Evolutionary conservation across 1,140 invertebrate genomes (phyloP).

Genomic region (Heliconius hewitsoni): DNA sequence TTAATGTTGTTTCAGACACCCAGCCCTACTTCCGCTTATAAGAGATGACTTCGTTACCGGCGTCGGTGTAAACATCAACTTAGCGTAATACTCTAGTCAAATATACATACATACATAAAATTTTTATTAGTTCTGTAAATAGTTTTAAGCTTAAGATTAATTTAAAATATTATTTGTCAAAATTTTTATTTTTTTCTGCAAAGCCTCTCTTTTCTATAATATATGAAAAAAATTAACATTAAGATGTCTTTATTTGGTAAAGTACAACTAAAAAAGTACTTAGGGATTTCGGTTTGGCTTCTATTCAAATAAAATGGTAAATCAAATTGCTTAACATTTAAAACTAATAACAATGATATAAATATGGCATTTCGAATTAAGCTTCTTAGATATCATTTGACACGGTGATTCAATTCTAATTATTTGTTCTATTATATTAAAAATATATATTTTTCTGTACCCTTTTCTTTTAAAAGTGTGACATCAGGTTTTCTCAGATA

Average conservation of each 20-base stretch:
- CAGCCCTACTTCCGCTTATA: slow-evolving; percentile 72
- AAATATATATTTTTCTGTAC: no score
- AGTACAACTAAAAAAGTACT: neutral
- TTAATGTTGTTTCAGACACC: slow-evolving; percentile 66
- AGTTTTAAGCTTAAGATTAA: slow-evolving; percentile 6
- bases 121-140: slow-evolving; percentile 26
- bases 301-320: no score
- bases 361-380: no score
- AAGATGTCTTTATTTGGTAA: neutral
- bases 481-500: no score
- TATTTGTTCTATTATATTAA: no score
- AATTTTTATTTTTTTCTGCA: neutral
- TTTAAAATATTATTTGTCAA: neutral
- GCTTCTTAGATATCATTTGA: no score
- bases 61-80: slow-evolving; percentile 77
- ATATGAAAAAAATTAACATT: neutral
- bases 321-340: no score
- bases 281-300: neutral
- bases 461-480: no score
- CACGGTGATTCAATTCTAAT: no score
- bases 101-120: slow-evolving; percentile 31
- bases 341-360: no score
- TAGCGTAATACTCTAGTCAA: slow-evolving; percentile 70
- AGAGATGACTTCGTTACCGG: slow-evolving; percentile 77
- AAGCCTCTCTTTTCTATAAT: neutral